phyloP scores from a whole-genome alignment of 2,888 invertebrate species.

The Glaucopsyche alexis region DNA sequence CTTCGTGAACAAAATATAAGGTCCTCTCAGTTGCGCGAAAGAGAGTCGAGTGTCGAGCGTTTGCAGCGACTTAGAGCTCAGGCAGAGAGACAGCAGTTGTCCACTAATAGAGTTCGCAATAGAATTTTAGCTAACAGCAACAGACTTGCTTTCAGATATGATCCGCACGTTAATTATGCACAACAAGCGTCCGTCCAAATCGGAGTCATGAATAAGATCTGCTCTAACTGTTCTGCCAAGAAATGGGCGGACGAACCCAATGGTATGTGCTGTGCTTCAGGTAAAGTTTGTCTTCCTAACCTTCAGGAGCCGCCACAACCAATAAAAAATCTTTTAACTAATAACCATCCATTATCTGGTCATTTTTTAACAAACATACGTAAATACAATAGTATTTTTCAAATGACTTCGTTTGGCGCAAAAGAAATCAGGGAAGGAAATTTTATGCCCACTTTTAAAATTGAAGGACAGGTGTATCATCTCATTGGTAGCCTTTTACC shows the following conservation, averaged over 20 bases:
- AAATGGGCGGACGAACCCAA: background rate
- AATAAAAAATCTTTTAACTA: background rate
- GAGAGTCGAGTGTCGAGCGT: too few species aligned
- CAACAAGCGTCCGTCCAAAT: background rate
- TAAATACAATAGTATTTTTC: slow-evolving; percentile 39
- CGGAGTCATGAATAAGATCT: background rate
- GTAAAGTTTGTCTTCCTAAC: background rate
- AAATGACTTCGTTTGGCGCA: slow-evolving; percentile 45
- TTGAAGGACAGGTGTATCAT: too few species aligned
- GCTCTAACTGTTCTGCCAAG: background rate
- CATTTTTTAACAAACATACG: slow-evolving; percentile 36
- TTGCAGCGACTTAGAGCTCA: too few species aligned
- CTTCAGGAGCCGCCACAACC: background rate
- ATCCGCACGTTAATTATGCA: too few species aligned
- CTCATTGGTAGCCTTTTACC: background rate
- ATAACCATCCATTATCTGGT: slow-evolving; percentile 25
- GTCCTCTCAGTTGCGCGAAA: too few species aligned
- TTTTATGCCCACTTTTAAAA: slow-evolving; percentile 45
- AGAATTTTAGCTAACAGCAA: too few species aligned
- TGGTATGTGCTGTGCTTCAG: slow-evolving; percentile 4
- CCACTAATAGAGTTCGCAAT: too few species aligned
- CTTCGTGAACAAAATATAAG: too few species aligned
- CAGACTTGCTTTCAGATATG: too few species aligned
- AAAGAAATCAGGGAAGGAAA: slow-evolving; percentile 32
- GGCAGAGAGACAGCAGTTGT: too few species aligned